A percentile compares a stretch with the other conserved stretches of the same genome.
Evolutionary conservation across 2,888 invertebrate genomes (phyloP).

Genomic region (Vesta saturnalis): DNA sequence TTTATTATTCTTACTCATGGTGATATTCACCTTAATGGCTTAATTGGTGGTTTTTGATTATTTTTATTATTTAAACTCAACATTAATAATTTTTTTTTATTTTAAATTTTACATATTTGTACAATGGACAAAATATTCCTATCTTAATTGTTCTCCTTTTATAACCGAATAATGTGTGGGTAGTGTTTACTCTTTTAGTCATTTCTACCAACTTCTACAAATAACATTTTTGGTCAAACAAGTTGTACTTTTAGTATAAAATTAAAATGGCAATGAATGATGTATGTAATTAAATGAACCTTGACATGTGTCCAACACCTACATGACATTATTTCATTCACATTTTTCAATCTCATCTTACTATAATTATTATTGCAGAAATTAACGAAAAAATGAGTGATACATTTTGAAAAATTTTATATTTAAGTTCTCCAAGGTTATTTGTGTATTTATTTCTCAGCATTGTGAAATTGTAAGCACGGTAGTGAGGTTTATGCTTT

Average conservation of each 20-base stretch:
- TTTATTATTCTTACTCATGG: too few relatives aligned
- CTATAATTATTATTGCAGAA: too few relatives aligned
- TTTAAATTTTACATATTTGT: too few relatives aligned
- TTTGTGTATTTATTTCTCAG: neutral
- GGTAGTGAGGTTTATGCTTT: conserved; percentile 14
- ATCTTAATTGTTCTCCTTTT: too few relatives aligned
- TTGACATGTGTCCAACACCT: conserved; percentile 29
- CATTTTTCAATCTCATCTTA: neutral
- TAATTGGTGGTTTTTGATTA: too few relatives aligned
- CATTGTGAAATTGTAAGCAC: conserved; percentile 7
- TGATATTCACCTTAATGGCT: too few relatives aligned
- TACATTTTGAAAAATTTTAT: too few relatives aligned
- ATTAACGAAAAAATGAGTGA: too few relatives aligned
- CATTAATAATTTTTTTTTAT: too few relatives aligned
- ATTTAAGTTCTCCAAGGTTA: too few relatives aligned
- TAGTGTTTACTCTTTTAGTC: neutral
- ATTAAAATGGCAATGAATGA: conserved; percentile 12
- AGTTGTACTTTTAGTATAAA: neutral
- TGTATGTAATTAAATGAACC: conserved; percentile 28
- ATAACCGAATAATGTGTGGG: neutral
- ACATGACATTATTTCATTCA: conserved; percentile 8
- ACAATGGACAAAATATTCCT: too few relatives aligned
- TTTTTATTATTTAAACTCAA: too few relatives aligned
- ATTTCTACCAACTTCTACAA: neutral
- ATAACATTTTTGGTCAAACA: conserved; percentile 8